Conservation (phyloP, 1,140 invertebrate genomes). For the Diploscapter pachys region DNA sequence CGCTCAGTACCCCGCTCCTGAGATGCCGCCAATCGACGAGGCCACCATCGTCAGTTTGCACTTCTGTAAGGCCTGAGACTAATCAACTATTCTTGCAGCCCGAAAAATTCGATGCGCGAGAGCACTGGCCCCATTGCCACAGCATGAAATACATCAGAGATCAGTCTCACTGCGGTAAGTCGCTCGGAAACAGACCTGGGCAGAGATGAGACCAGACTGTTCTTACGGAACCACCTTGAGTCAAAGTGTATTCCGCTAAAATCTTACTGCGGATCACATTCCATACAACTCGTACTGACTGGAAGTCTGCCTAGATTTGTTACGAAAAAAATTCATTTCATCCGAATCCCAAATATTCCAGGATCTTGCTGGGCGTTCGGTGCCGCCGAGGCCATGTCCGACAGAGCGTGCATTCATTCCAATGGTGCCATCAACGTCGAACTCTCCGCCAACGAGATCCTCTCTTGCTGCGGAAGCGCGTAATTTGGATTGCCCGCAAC, state of each 20-base stretch:
- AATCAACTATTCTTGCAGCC: constrained; percentile 60
- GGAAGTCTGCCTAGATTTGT: background rate
- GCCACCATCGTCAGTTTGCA: background rate
- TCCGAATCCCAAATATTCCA: constrained; percentile 33
- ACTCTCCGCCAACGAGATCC: constrained; percentile 80
- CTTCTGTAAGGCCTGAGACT: too few relatives aligned
- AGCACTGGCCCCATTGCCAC: constrained; percentile 76
- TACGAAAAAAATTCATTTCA: background rate
- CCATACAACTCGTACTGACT: background rate
- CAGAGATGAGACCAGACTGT: background rate
- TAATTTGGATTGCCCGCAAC: too few relatives aligned
- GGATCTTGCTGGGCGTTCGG: constrained; percentile 72
- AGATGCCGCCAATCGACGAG: background rate
- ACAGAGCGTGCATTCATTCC: constrained; percentile 80
- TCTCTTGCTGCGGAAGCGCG: constrained; percentile 71
- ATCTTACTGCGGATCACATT: background rate
- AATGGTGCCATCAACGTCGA: constrained; percentile 69
- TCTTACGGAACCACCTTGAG: background rate
- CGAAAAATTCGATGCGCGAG: constrained; percentile 74
- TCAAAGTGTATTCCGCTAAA: background rate
- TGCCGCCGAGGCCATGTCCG: constrained; percentile 86
- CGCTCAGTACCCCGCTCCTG: background rate
- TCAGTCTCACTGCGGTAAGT: constrained; percentile 61
- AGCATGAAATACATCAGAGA: constrained; percentile 65
- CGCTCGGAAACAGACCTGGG: background rate